Conservation (phyloP, 2,888 invertebrate genomes). For the Troides helena region DNA sequence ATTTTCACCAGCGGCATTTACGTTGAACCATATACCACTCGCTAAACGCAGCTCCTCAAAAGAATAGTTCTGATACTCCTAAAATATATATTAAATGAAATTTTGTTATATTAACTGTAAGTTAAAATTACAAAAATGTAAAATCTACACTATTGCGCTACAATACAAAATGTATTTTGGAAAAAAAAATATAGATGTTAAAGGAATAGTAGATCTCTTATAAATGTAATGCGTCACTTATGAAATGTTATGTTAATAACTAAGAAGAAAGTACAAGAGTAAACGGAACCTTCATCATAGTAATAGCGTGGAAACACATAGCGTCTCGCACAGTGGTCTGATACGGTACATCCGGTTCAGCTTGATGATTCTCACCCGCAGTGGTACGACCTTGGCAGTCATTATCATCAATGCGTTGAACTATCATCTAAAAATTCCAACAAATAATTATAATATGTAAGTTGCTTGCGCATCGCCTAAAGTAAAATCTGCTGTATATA, state of each 20-base stretch:
- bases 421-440: conserved; percentile 66
- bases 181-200: too few relatives aligned
- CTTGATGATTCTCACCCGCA: conserved; percentile 76
- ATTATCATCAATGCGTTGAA: conserved; percentile 81
- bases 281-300: conserved; percentile 92
- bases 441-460: not conserved
- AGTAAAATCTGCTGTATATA: not conserved
- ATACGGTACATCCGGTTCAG: conserved; percentile 86
- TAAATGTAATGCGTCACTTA: too few relatives aligned
- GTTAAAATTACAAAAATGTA: not conserved
- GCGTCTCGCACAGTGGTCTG: conserved; percentile 93
- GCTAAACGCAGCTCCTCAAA: conserved; percentile 93
- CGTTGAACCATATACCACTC: conserved; percentile 70
- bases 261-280: not conserved
- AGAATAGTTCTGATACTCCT: conserved; percentile 94
- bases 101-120: not conserved
- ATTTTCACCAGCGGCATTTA: conserved; percentile 54
- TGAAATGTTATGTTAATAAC: too few relatives aligned
- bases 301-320: conserved; percentile 96
- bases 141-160: not conserved
- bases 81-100: conserved; percentile 35
- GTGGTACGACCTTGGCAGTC: conserved; percentile 76
- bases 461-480: not conserved
- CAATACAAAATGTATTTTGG: too few relatives aligned
- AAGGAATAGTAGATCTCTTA: too few relatives aligned